A percentile compares a stretch with the other conserved stretches of the same genome.
Conservation (phyloP, 2,888 invertebrate species). For the Luperina nickerlii region DNA sequence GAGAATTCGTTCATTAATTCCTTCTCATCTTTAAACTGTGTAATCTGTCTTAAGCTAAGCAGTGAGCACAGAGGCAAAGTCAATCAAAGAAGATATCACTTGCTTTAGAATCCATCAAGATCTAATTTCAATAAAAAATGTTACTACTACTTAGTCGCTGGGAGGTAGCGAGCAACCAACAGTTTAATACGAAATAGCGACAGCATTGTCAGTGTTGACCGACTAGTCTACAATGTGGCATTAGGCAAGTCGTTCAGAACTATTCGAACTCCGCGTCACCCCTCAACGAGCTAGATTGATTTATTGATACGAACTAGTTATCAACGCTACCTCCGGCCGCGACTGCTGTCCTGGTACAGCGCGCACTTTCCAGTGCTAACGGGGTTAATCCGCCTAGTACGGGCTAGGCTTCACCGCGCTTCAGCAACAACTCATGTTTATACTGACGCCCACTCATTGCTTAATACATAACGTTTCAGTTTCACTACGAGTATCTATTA, state of each 20-base stretch:
- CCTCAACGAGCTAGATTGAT: conserved; percentile 40
- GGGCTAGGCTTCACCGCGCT: conserved; percentile 52
- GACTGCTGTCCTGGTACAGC: conserved; percentile 45
- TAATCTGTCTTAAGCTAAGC: conserved; percentile 7
- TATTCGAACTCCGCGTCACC: conserved; percentile 27
- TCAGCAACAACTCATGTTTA: conserved; percentile 29
- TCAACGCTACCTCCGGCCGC: background rate
- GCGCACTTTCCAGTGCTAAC: conserved; percentile 46
- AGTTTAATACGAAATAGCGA: background rate
- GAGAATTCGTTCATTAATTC: conserved; percentile 30
- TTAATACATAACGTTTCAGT: conserved; percentile 25
- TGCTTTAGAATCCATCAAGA: background rate
- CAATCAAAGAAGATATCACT: background rate
- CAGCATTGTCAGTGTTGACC: background rate
- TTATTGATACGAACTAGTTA: conserved; percentile 48
- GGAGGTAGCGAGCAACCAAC: background rate
- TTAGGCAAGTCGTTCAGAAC: conserved; percentile 2
- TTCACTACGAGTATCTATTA: conserved; percentile 20
- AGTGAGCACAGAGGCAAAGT: background rate
- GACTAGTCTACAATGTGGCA: background rate
- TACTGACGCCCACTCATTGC: conserved; percentile 26
- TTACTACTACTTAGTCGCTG: background rate
- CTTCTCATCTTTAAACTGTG: conserved; percentile 26
- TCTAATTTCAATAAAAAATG: background rate
- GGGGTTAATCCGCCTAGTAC: conserved; percentile 58